A percentile compares a stretch with the other conserved stretches of the same genome.
Evolutionary conservation across 2,113 vertebrate species (phyloP).

Genomic region (Colaptes auratus): DNA sequence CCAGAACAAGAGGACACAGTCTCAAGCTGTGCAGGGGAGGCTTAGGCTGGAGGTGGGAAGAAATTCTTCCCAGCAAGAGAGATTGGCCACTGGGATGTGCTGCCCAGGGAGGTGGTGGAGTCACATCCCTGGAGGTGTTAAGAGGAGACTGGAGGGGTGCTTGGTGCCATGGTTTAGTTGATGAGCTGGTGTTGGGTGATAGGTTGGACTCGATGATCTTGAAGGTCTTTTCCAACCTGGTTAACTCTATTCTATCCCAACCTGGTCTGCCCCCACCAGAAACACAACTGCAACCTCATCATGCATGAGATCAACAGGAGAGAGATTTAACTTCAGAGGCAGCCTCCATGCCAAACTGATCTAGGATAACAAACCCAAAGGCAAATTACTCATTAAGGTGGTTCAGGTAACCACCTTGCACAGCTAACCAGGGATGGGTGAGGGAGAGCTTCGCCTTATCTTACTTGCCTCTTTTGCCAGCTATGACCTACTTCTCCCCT

Average conservation of each 20-base stretch:
- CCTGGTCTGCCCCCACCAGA: not conserved
- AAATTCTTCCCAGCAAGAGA: too few species aligned
- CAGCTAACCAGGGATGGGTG: not conserved
- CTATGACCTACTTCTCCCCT: slow-evolving; percentile 37
- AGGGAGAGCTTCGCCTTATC: slow-evolving; percentile 27
- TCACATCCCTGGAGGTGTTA: too few species aligned
- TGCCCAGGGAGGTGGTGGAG: too few species aligned
- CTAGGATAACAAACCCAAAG: slow-evolving; percentile 12
- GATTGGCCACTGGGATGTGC: too few species aligned
- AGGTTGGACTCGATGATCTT: too few species aligned
- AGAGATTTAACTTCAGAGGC: slow-evolving; percentile 17
- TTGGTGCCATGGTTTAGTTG: too few species aligned
- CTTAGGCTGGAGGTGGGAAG: too few species aligned
- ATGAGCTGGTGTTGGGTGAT: too few species aligned
- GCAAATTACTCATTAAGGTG: slow-evolving; percentile 34
- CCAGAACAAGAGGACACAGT: too few species aligned
- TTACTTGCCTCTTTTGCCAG: slow-evolving; percentile 36
- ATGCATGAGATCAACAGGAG: not conserved
- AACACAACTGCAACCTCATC: not conserved
- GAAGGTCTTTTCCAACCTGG: too few species aligned
- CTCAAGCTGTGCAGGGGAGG: too few species aligned
- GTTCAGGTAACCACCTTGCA: slow-evolving; percentile 33
- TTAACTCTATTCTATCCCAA: not conserved
- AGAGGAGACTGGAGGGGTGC: too few species aligned
- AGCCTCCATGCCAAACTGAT: not conserved